Evolutionary conservation across 23 tunicate genomes (phyloP), one percentile per base, ranked within the genome.

Genomic region (Trididemnum nubilum): DNA sequence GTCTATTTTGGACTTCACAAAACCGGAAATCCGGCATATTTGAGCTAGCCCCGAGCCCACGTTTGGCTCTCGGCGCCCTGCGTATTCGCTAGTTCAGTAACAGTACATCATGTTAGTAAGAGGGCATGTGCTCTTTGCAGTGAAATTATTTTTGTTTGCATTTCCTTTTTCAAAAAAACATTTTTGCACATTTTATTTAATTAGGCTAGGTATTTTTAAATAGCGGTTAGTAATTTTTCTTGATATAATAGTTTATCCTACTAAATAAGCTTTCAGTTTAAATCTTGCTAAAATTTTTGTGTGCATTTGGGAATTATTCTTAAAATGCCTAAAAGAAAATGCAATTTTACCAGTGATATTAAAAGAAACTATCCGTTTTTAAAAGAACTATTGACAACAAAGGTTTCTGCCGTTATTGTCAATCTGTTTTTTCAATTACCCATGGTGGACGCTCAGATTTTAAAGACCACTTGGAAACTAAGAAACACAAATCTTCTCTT

Each of bases 401-500:
- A 40, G 79, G 38, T 24, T 60, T 22, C 61, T 73, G 79, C 60
- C 38, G 40, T 73, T 40, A 73, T 77, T 77, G 81, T 77, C 24
- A 7, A 37, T 19, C 79, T 77, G 67, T 77, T 26, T 77, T 77
- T 77, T 77, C 81, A 54, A 51, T 51, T 54, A 54, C 67, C 67
- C 81, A 54, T 27, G 9, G 81, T 36, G 36, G 27, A 77, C 66
- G 81, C 24, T 77, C 81, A 77, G 65, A 77, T 77, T 51, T 52
- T 77, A 36, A 77, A 9, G 30, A 77, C 26, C 81, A 77, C 67
- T 77, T 77, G 81, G 22, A 77, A 81, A 65, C 38, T 64, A 65
- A 63, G 25, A 64, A 80, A 80, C 84, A 63, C 73, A 64, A 80
- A 36, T 80, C 58, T 64, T 63, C 73, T 82, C 26, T 82, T 82